Conservation (phyloP, 2,113 vertebrate species). For the Phaethon lepturus region DNA sequence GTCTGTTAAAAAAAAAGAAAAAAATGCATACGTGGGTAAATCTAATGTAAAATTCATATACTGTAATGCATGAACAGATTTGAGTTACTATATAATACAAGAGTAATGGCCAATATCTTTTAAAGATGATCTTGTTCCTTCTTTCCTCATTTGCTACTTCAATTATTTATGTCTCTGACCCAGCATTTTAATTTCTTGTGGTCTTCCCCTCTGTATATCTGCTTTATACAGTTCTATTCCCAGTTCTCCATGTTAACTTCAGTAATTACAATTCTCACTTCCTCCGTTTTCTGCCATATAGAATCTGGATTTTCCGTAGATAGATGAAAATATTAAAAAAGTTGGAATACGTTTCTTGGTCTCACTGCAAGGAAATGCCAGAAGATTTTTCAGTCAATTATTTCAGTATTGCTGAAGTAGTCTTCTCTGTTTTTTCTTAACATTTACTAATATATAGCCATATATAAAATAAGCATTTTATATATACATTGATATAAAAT, state of each 20-base stretch:
- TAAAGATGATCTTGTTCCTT: neutral
- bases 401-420: neutral
- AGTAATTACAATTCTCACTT: neutral
- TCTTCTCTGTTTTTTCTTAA: neutral
- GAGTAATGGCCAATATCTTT: neutral
- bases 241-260: neutral
- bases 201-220: neutral
- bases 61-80: neutral
- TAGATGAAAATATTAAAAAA: neutral
- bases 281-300: neutral
- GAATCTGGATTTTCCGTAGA: neutral
- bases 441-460: neutral
- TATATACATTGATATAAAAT: neutral
- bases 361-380: neutral
- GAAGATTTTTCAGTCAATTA: neutral
- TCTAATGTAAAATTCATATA: neutral
- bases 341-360: neutral
- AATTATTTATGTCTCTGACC: neutral
- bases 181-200: neutral
- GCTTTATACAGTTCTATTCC: neutral
- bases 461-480: neutral
- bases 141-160: neutral
- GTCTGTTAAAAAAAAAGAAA: neutral
- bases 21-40: neutral
- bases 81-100: neutral